Evolutionary conservation across 2,888 invertebrate genomes (phyloP).

Genomic region (Aproaerema taeniolella): DNA sequence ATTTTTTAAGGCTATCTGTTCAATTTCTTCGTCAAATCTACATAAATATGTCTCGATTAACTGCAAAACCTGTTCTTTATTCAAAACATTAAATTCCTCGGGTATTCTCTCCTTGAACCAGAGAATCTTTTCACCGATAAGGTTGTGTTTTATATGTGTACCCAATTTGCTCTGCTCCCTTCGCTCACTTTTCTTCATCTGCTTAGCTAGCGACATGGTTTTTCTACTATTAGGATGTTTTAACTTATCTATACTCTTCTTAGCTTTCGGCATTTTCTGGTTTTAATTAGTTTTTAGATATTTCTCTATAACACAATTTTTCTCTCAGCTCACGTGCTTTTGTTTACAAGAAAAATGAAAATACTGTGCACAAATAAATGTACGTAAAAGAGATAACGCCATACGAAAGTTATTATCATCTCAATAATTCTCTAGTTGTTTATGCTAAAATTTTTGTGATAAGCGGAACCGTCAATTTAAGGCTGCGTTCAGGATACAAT

Average conservation of each 20-base stretch:
- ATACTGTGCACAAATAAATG: too few relatives aligned
- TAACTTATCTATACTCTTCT: slow-evolving; percentile 66
- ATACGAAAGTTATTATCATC: background rate
- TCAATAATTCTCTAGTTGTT: too few relatives aligned
- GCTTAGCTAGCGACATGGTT: slow-evolving; percentile 83
- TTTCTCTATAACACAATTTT: slow-evolving; percentile 3
- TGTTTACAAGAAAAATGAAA: slow-evolving; percentile 16
- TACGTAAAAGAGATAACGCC: background rate
- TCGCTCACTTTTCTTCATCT: slow-evolving; percentile 80
- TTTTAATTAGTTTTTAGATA: background rate
- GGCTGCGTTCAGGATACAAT: slow-evolving; percentile 1
- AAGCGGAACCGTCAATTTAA: background rate
- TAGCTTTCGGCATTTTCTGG: slow-evolving; percentile 55
- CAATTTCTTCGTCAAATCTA: slow-evolving; percentile 85
- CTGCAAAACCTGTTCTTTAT: slow-evolving; percentile 77
- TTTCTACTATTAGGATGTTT: slow-evolving; percentile 93
- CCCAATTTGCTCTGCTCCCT: slow-evolving; percentile 80
- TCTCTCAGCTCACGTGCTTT: slow-evolving; percentile 12
- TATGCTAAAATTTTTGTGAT: too few relatives aligned
- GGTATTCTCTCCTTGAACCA: slow-evolving; percentile 87
- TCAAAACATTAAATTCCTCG: slow-evolving; percentile 69
- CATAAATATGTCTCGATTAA: slow-evolving; percentile 75
- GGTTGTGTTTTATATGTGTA: slow-evolving; percentile 83
- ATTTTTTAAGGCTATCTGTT: slow-evolving; percentile 87
- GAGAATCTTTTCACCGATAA: slow-evolving; percentile 85